Evolutionary conservation across 2,797 vertebrate genomes (phyloP), one percentile per base, ranked within the genome.

Genomic region (Pangasius macronema): DNA sequence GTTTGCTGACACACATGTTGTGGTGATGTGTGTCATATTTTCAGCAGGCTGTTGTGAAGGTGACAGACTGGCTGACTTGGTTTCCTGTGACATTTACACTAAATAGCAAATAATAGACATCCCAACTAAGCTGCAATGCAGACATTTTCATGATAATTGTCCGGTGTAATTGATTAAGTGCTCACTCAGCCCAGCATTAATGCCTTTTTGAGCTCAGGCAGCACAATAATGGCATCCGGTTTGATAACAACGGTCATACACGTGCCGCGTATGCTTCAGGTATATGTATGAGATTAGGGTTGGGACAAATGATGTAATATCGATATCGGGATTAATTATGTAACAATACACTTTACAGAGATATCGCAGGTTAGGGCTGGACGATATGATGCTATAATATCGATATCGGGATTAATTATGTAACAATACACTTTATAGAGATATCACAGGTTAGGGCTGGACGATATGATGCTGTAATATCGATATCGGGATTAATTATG

Each of bases 51-150:
- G 42, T 33, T 13, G 59, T 83, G 63, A 83, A 83, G 82, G 82
- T 83, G 42, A 82, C 46, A 33, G 46, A 14, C 63, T 13, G 22
- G 63, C 46, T 53, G 30, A 13, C n/a, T 83, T 33, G 68, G 61
- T 51, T 68, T 83, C 82, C 82, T 83, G 42, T 83, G 82, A 83
- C 82, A 83, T 83, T 83, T 83, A 53, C n/a, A 83, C 63, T 33
- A 83, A 83, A 83, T 39, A 83, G 61, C 81, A 67, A 83, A 67
- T 1, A 2, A 68, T 68, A 11, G 2, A 67, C 61, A 49, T 24
- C 5, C 30, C 39, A 51, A 49, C 59, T 68, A 67, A 24, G 42
- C 42, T 49, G 42, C 27, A 67, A 1, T 49, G 42, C 59, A 67
- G 27, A 30, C 27, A 49, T 39, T 30, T 9, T 30, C 55, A 33